phyloP scores from a whole-genome alignment of 2,797 vertebrate species.

The Varecia variegata region DNA sequence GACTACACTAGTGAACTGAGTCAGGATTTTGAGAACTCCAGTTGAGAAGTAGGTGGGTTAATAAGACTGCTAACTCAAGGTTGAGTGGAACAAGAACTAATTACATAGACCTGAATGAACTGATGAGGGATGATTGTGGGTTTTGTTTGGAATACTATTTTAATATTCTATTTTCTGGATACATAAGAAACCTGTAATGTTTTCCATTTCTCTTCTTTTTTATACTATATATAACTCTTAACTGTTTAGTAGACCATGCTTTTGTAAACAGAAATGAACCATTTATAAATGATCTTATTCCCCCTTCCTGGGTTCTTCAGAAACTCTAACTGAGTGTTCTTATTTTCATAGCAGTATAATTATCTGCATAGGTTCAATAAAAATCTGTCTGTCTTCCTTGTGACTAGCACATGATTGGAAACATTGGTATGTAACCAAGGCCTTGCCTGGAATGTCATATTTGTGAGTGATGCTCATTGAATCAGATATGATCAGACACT shows the following conservation, averaged over 20 bases:
- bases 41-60: not conserved
- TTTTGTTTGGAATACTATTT: conserved; percentile 37
- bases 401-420: not conserved
- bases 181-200: not conserved
- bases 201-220: not conserved
- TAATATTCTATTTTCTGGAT: conserved; percentile 25
- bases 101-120: conserved; percentile 22
- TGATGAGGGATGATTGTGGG: not conserved
- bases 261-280: conserved; percentile 23
- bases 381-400: not conserved
- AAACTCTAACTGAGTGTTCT: conserved; percentile 1
- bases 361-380: conserved; percentile 2
- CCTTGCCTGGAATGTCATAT: not conserved
- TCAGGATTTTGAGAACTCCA: conserved; percentile 41
- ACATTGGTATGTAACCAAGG: not conserved
- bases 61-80: not conserved
- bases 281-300: not conserved
- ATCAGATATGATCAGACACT: conserved; percentile 6
- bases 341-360: conserved; percentile 30
- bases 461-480: not conserved
- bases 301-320: not conserved
- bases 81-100: conserved; percentile 6
- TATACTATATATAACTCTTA: not conserved
- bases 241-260: not conserved
- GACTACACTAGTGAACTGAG: not conserved